Percentiles rank a stretch among this genome's conserved stretches.
Evolutionary conservation across 2,888 invertebrate species (phyloP).

Genomic region (Acleris laterana): DNA sequence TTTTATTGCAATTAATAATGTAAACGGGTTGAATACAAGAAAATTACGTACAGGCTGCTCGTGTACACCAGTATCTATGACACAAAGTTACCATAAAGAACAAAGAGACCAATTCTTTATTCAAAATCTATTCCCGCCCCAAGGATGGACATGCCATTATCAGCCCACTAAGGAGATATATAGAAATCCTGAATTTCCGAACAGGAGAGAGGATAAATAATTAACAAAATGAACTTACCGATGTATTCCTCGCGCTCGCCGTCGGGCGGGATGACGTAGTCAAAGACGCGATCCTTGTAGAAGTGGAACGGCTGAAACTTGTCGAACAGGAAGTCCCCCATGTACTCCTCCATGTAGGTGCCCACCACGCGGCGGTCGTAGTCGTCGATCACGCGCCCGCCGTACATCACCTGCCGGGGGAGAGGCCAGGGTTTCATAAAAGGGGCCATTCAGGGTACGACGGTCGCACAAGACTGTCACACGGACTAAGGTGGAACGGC

Average conservation of each 20-base stretch:
- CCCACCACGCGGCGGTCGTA: conserved; percentile 94
- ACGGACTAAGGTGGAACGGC: not conserved
- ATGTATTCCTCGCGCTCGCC: conserved; percentile 89
- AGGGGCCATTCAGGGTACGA: not conserved
- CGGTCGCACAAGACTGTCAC: no score
- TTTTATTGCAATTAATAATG: no score
- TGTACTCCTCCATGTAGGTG: conserved; percentile 96
- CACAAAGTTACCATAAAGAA: no score
- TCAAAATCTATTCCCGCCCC: no score
- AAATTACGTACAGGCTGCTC: no score
- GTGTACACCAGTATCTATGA: no score
- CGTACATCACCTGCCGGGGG: conserved; percentile 92
- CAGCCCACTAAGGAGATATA: no score
- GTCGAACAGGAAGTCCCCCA: conserved; percentile 97
- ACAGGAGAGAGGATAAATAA: no score
- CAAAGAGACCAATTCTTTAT: no score
- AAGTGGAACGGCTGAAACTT: conserved; percentile 96
- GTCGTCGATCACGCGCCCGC: conserved; percentile 96
- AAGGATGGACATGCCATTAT: no score
- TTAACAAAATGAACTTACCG: conserved; percentile 66
- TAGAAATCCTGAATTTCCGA: no score
- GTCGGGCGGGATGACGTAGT: conserved; percentile 91
- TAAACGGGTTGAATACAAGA: no score
- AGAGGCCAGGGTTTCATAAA: not conserved
- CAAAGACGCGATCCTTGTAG: conserved; percentile 88